Percentiles rank a stretch among this genome's conserved stretches.
phyloP scores from a whole-genome alignment of 2,113 vertebrate genomes.

The Epinephelus cyanopodus region DNA sequence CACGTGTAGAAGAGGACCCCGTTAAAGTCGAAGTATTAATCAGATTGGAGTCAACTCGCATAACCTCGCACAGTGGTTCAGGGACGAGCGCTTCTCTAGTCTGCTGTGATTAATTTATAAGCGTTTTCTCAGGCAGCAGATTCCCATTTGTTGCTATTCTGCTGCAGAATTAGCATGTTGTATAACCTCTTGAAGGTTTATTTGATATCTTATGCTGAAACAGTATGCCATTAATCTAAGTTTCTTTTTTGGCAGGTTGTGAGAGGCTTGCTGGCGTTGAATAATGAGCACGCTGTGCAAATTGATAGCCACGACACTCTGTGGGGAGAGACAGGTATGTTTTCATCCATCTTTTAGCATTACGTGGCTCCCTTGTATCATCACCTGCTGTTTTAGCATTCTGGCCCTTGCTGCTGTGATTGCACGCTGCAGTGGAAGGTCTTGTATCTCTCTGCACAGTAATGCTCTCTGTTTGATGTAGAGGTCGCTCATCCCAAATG shows the following conservation, averaged over 20 bases:
- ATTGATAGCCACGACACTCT: slow-evolving; percentile 93
- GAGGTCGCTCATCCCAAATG: slow-evolving; percentile 27
- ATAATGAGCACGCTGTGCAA: slow-evolving; percentile 88
- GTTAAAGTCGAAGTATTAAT: slow-evolving; percentile 56
- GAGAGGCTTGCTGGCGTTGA: slow-evolving; percentile 87
- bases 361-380: slow-evolving; percentile 45
- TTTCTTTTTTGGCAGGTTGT: slow-evolving; percentile 90
- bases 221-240: slow-evolving; percentile 72
- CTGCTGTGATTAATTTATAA: slow-evolving; percentile 49
- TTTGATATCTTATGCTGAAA: slow-evolving; percentile 57
- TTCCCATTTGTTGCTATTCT: slow-evolving; percentile 14
- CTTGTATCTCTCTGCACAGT: slow-evolving; percentile 29
- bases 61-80: slow-evolving; percentile 1
- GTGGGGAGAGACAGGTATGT: slow-evolving; percentile 99
- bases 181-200: slow-evolving; percentile 49
- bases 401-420: slow-evolving; percentile 46
- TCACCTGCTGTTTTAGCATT: slow-evolving; percentile 67
- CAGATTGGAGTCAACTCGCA: slow-evolving; percentile 29
- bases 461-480: slow-evolving; percentile 34
- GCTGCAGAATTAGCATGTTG: slow-evolving; percentile 33
- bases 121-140: slow-evolving; percentile 13
- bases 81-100: slow-evolving; percentile 29
- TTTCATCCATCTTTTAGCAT: slow-evolving; percentile 69
- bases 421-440: slow-evolving; percentile 41
- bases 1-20: slow-evolving; percentile 35